Evolutionary conservation across 2,113 vertebrate genomes (phyloP).

Genomic region (Malurus elegans): DNA sequence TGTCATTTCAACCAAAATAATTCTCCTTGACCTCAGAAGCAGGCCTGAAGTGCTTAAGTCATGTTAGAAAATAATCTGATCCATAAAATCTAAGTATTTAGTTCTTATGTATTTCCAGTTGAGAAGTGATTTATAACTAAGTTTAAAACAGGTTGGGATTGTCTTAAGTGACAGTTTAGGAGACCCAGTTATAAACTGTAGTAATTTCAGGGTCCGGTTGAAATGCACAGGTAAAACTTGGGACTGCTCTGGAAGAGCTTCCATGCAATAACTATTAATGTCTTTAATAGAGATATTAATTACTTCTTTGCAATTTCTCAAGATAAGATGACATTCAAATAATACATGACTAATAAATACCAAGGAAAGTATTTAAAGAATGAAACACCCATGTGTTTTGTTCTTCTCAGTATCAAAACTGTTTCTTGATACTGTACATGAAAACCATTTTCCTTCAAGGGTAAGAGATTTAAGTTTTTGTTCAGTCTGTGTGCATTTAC

Average conservation of each 20-base stretch:
- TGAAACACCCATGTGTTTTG: neutral
- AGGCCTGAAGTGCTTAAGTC: neutral
- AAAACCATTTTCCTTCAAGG: neutral
- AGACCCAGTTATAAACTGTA: neutral
- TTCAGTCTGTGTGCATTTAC: neutral
- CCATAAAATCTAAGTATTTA: neutral
- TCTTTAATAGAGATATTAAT: slow-evolving; percentile 44
- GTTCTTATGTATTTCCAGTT: neutral
- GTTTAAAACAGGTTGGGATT: neutral
- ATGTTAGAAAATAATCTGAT: neutral
- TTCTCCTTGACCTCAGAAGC: neutral
- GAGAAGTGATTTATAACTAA: neutral
- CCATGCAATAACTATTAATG: neutral
- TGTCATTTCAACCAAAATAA: slow-evolving; percentile 17
- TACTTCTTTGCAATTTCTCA: slow-evolving; percentile 8
- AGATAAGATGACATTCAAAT: neutral
- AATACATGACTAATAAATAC: slow-evolving; percentile 2
- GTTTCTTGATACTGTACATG: neutral
- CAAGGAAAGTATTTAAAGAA: neutral
- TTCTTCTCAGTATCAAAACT: neutral
- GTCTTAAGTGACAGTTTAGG: neutral
- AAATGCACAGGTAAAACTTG: neutral
- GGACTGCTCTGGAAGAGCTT: neutral
- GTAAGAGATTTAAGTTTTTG: neutral
- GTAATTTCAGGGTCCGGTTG: neutral